Evolutionary conservation across 2,888 invertebrate species (phyloP).

Genomic region (Chymomyza procnemis): DNA sequence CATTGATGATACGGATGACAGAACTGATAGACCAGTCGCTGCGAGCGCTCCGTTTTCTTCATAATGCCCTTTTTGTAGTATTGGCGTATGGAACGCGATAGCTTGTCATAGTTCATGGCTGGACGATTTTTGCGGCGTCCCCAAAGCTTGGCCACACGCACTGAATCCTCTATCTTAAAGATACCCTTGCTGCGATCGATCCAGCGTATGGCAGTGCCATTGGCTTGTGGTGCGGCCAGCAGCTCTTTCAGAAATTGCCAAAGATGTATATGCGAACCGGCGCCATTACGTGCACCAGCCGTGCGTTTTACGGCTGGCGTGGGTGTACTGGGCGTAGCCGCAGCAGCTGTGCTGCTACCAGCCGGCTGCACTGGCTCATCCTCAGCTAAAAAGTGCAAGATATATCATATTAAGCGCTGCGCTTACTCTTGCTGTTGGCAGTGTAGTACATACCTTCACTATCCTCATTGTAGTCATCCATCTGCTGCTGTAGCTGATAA

Average conservation of each 20-base stretch:
- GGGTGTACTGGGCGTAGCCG: constrained; percentile 48
- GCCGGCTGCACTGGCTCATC: constrained; percentile 74
- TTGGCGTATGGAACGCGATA: constrained; percentile 97
- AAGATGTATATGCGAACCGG: constrained; percentile 94
- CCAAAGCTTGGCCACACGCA: constrained; percentile 98
- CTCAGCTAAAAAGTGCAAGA: constrained; percentile 75
- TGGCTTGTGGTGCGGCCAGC: constrained; percentile 90
- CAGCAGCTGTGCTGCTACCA: constrained; percentile 30
- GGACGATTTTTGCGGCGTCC: constrained; percentile 98
- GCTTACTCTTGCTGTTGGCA: not conserved
- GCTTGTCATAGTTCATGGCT: constrained; percentile 99
- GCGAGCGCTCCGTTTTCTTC: constrained; percentile 99
- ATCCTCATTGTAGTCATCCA: constrained; percentile 66
- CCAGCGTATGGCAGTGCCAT: constrained; percentile 98
- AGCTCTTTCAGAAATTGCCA: constrained; percentile 99
- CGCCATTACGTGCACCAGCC: constrained; percentile 78
- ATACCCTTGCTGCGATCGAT: constrained; percentile 95
- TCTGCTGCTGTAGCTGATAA: constrained; percentile 53
- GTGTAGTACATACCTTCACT: constrained; percentile 70
- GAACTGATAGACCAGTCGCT: constrained; percentile 99
- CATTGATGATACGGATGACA: constrained; percentile 95
- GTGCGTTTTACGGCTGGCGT: constrained; percentile 41
- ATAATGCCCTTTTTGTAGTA: constrained; percentile 99
- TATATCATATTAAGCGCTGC: constrained; percentile 24
- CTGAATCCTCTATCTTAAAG: constrained; percentile 99